Percentiles rank a stretch among this genome's conserved stretches.
phyloP scores from a whole-genome alignment of 2,113 vertebrate species.

The Tretioscincus oriximinensis region DNA sequence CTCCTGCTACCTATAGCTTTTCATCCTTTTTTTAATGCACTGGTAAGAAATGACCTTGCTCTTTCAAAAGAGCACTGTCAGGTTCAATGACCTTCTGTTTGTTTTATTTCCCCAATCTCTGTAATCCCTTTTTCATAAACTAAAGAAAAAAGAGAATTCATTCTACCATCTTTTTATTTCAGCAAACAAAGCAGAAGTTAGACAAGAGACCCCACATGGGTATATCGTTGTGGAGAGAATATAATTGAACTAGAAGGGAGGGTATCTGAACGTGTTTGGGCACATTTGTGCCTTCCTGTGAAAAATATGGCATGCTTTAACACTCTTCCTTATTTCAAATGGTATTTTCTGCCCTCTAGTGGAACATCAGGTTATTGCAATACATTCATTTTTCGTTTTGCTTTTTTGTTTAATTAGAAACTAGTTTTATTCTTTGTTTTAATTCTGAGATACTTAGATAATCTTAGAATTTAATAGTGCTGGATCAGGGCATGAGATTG shows the following conservation, averaged over 20 bases:
- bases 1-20: background rate
- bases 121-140: slow-evolving; percentile 25
- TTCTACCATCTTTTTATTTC: slow-evolving; percentile 29
- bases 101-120: slow-evolving; percentile 47
- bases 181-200: slow-evolving; percentile 27
- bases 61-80: slow-evolving; percentile 34
- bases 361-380: slow-evolving; percentile 29
- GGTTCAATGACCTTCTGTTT: slow-evolving; percentile 28
- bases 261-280: slow-evolving; percentile 27
- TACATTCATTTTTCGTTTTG: background rate
- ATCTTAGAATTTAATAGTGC: no score
- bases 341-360: slow-evolving; percentile 72
- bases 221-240: slow-evolving; percentile 27
- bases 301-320: slow-evolving; percentile 21
- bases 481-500: no score
- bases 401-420: background rate
- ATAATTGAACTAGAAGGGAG: slow-evolving; percentile 47
- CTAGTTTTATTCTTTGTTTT: background rate
- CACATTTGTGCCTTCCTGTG: slow-evolving; percentile 18
- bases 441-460: background rate
- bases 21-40: slow-evolving; percentile 25
- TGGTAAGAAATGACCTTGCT: slow-evolving; percentile 14
- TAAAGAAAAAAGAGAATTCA: slow-evolving; percentile 38
- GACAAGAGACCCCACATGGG: slow-evolving; percentile 39
- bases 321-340: slow-evolving; percentile 48